Conservation (phyloP, 2,888 invertebrate genomes). For the Eledone cirrhosa region DNA sequence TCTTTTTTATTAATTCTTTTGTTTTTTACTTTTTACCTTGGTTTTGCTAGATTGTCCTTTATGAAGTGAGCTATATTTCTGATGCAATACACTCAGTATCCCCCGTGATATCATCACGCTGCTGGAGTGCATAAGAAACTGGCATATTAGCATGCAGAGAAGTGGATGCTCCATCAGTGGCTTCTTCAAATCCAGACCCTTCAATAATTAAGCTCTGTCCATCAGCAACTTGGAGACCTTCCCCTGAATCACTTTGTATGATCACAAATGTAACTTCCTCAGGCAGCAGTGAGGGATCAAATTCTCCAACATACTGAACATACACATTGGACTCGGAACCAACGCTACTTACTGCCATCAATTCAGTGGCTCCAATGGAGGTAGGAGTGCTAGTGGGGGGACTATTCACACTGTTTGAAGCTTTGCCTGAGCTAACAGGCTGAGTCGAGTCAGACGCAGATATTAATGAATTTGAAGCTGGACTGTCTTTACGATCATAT, state of each 20-base stretch:
- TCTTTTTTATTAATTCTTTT: too few species aligned
- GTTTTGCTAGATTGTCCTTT: too few species aligned
- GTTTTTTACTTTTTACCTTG: too few species aligned
- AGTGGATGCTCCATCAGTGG: background rate
- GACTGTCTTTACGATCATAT: too few species aligned
- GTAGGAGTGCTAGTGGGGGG: too few species aligned
- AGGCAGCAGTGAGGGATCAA: background rate
- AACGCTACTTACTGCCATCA: too few species aligned
- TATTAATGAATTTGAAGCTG: too few species aligned
- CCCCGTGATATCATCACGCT: background rate
- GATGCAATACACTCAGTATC: background rate
- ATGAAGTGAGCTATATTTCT: background rate
- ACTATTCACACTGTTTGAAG: too few species aligned
- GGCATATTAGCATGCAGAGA: background rate
- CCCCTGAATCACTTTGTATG: background rate
- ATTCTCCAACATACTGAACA: background rate
- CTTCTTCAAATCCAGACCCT: background rate
- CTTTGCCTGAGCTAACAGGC: too few species aligned
- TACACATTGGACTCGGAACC: background rate
- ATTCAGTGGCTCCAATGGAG: too few species aligned
- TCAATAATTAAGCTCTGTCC: background rate
- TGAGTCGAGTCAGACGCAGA: too few species aligned
- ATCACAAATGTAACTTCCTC: slow-evolving; percentile 20
- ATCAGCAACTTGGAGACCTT: background rate
- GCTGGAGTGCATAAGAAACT: slow-evolving; percentile 10